Conservation (phyloP, 2,888 invertebrate species). For the Spodoptera littoralis region DNA sequence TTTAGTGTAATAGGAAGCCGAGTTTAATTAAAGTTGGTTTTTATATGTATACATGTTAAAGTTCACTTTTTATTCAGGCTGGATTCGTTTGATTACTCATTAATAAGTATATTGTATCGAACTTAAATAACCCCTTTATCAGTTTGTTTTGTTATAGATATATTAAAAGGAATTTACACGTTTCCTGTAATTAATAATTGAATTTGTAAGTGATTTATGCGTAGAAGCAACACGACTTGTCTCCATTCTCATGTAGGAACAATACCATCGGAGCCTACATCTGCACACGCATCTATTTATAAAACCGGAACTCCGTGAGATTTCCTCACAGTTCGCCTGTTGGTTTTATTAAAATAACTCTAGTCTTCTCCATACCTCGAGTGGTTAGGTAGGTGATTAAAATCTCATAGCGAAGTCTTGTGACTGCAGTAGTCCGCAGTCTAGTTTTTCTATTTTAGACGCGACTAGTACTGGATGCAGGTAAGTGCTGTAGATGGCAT, state of each 20-base stretch:
- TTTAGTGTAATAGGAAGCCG: slow-evolving; percentile 14
- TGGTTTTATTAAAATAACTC: slow-evolving; percentile 13
- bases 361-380: slow-evolving; percentile 4
- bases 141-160: too few relatives aligned
- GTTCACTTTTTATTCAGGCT: slow-evolving; percentile 5
- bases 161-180: too few relatives aligned
- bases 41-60: background rate
- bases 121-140: too few relatives aligned
- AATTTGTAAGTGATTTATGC: background rate
- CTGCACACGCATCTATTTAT: slow-evolving; percentile 3
- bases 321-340: slow-evolving; percentile 6
- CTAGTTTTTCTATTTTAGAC: slow-evolving; percentile 48
- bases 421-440: slow-evolving; percentile 26
- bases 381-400: slow-evolving; percentile 13
- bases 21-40: slow-evolving; percentile 9
- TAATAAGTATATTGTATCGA: background rate
- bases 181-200: too few relatives aligned
- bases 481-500: slow-evolving; percentile 47
- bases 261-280: background rate
- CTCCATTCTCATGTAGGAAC: slow-evolving; percentile 10
- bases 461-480: slow-evolving; percentile 42
- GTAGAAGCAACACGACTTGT: background rate
- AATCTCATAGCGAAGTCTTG: slow-evolving; percentile 30
- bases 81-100: background rate
- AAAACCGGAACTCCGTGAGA: slow-evolving; percentile 14